A percentile compares a stretch with the other conserved stretches of the same genome.
Conservation (phyloP, 2,888 invertebrate genomes). For the Phragmatobia fuliginosa region DNA sequence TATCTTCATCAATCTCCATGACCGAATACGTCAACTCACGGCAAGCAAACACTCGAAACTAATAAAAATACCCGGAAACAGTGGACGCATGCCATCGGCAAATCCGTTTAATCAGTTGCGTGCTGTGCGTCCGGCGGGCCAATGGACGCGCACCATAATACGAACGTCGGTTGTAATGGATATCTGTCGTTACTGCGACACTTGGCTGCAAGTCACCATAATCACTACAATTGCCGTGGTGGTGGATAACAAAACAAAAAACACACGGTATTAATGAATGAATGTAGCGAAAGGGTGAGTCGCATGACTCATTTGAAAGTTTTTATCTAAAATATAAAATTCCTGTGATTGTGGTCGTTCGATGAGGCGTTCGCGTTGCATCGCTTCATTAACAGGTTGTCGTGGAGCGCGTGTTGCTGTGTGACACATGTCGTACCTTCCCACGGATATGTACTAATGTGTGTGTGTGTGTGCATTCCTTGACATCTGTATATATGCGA, state of each 20-base stretch:
- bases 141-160: too few species aligned
- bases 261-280: too few species aligned
- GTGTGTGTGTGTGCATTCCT: neutral
- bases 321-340: neutral
- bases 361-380: neutral
- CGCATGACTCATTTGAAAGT: neutral
- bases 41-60: too few species aligned
- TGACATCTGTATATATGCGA: conserved; percentile 7
- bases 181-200: too few species aligned
- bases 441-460: too few species aligned
- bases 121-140: too few species aligned
- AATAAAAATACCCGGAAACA: too few species aligned
- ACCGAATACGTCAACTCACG: too few species aligned
- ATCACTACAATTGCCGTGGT: neutral
- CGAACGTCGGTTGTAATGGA: neutral
- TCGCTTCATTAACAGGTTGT: neutral
- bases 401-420: neutral
- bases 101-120: too few species aligned
- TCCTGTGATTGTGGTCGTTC: neutral
- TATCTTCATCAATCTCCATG: too few species aligned
- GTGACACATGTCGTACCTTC: neutral
- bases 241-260: too few species aligned
- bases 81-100: too few species aligned
- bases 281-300: neutral
- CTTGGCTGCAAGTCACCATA: neutral